These are phyloP conservation scores for Dolomedes plantarius DNA, from an alignment of 2,888 invertebrate species.

Conservation along the genomic window DNA sequence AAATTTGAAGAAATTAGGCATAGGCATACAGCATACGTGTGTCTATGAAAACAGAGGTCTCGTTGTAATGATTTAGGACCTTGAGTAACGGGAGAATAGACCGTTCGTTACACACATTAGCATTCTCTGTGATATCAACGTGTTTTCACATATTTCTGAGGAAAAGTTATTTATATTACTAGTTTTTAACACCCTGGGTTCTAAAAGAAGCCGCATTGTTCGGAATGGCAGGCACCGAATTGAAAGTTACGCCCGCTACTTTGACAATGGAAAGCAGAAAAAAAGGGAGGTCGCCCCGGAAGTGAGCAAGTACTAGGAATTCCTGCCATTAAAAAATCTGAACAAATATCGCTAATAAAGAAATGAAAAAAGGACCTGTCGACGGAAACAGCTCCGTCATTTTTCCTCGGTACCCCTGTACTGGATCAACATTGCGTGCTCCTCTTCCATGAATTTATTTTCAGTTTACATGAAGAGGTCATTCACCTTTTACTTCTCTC, in stretches of 20 bases:
- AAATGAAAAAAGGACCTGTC: neutral
- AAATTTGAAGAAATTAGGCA: too few species aligned
- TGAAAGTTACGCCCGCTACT: neutral
- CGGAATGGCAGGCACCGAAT: neutral
- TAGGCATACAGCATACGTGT: too few species aligned
- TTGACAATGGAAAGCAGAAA: neutral
- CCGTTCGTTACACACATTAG: too few species aligned
- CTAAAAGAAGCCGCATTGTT: neutral
- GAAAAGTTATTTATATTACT: too few species aligned
- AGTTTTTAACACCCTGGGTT: too few species aligned
- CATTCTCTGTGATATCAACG: too few species aligned
- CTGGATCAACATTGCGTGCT: conserved; percentile 11
- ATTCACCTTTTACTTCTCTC: neutral
- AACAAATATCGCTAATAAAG: conserved; percentile 6
- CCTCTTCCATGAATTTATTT: neutral
- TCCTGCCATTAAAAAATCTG: neutral
- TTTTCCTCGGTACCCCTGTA: neutral
- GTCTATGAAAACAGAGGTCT: too few species aligned
- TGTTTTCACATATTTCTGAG: too few species aligned
- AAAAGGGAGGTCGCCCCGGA: neutral
- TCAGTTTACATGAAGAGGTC: conserved; percentile 4
- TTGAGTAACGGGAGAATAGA: too few species aligned
- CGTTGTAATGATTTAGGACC: too few species aligned
- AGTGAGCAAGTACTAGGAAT: neutral
- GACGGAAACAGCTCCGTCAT: neutral